A percentile compares a stretch with the other conserved stretches of the same genome.
phyloP scores from a whole-genome alignment of 2,888 invertebrate genomes.

The Drosophila kanekoi region DNA sequence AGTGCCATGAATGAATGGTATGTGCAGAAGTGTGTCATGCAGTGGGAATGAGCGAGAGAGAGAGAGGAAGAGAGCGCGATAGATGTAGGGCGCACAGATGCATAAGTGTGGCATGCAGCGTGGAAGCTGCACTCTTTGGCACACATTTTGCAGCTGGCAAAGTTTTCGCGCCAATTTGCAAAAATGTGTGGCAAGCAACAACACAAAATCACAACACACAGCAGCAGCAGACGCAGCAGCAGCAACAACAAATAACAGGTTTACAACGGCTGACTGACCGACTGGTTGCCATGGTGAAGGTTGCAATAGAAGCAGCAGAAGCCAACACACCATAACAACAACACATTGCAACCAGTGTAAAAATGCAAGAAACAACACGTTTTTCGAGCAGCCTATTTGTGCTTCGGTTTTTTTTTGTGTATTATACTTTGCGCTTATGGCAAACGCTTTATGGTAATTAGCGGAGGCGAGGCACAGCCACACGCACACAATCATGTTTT shows the following conservation, averaged over 20 bases:
- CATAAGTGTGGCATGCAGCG: conserved; percentile 32
- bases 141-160: conserved; percentile 74
- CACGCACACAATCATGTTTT: conserved; percentile 33
- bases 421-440: conserved; percentile 37
- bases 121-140: conserved; percentile 45
- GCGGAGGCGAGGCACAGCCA: conserved; percentile 42
- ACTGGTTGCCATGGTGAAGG: conserved; percentile 75
- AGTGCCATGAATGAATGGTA: conserved; percentile 68
- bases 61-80: conserved; percentile 10
- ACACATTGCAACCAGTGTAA: conserved; percentile 54
- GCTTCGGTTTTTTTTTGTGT: conserved; percentile 22
- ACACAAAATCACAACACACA: conserved; percentile 59
- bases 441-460: conserved; percentile 62
- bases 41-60: conserved; percentile 2
- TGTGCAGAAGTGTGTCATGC: conserved; percentile 67
- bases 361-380: conserved; percentile 66
- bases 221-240: conserved; percentile 32
- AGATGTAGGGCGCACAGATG: conserved; percentile 4
- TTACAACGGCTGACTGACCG: conserved; percentile 70
- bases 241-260: conserved; percentile 66
- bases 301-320: conserved; percentile 54
- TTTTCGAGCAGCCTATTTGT: conserved; percentile 48
- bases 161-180: conserved; percentile 76
- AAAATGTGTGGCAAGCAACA: conserved; percentile 58
- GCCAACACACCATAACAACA: conserved; percentile 34